phyloP scores from a whole-genome alignment of 2,113 vertebrate genomes.

The Sisor rabdophorus region DNA sequence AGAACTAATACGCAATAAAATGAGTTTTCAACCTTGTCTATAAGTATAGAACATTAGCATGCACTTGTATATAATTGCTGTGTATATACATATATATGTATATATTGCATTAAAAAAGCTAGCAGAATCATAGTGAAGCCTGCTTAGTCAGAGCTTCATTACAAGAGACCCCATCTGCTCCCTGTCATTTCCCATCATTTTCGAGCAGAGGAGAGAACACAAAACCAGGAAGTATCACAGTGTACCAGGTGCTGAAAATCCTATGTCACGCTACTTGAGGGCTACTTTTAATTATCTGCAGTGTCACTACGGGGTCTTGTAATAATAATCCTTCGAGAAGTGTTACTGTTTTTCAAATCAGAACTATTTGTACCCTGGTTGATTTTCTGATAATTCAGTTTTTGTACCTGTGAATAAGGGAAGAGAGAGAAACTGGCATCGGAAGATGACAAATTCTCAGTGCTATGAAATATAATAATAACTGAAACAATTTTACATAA shows the following conservation, averaged over 20 bases:
- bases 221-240: conserved; percentile 29
- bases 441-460: too few relatives aligned
- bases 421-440: too few relatives aligned
- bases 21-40: not conserved
- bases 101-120: not conserved
- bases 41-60: not conserved
- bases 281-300: not conserved
- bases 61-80: conserved; percentile 1
- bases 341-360: not conserved
- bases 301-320: not conserved
- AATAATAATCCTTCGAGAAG: not conserved
- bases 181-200: conserved; percentile 42
- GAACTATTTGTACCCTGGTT: not conserved
- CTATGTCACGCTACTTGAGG: conserved; percentile 11
- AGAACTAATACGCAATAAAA: conserved; percentile 6
- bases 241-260: conserved; percentile 31
- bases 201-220: conserved; percentile 28
- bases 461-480: not conserved
- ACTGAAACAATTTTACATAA: not conserved
- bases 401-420: not conserved
- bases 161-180: conserved; percentile 38
- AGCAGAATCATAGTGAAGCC: not conserved
- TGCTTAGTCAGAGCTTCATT: conserved; percentile 33
- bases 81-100: not conserved
- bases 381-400: not conserved